A percentile compares a stretch with the other conserved stretches of the same genome.
These are phyloP conservation scores for Antheraea mylitta DNA, from an alignment of 1,140 invertebrate species.

Conservation along the genomic window DNA sequence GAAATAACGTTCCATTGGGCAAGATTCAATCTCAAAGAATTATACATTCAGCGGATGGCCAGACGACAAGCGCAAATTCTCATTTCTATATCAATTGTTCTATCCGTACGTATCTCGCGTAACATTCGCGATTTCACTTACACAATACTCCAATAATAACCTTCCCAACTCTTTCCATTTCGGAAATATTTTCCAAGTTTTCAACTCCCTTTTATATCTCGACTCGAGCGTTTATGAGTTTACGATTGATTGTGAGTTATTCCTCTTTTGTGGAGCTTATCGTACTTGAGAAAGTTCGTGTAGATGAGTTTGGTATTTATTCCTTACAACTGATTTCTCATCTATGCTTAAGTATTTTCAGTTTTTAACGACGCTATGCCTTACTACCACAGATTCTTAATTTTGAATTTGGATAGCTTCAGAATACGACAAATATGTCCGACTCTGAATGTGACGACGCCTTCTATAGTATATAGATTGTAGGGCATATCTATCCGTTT, in stretches of 20 bases:
- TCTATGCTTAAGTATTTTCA: too few species aligned
- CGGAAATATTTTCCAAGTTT: slow-evolving; percentile 7
- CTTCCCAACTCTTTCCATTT: slow-evolving; percentile 4
- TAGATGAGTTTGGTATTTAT: not conserved
- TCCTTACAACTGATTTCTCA: not conserved
- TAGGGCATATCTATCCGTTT: too few species aligned
- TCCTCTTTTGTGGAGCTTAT: slow-evolving; percentile 4
- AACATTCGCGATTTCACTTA: slow-evolving; percentile 7
- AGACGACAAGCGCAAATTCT: not conserved
- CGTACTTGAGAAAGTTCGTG: slow-evolving; percentile 8
- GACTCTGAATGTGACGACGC: too few species aligned
- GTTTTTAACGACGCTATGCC: too few species aligned
- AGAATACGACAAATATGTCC: too few species aligned
- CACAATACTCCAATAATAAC: slow-evolving; percentile 6
- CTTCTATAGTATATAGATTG: too few species aligned
- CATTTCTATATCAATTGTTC: slow-evolving; percentile 5
- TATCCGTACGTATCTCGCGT: not conserved
- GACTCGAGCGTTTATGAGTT: not conserved
- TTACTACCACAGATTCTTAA: too few species aligned
- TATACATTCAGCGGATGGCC: slow-evolving; percentile 11
- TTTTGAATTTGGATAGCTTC: too few species aligned
- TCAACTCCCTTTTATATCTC: slow-evolving; percentile 1
- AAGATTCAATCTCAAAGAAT: slow-evolving; percentile 11
- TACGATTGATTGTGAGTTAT: slow-evolving; percentile 4
- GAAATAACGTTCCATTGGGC: not conserved